Conservation (phyloP, 2,113 vertebrate genomes). For the Camarhynchus parvulus region DNA sequence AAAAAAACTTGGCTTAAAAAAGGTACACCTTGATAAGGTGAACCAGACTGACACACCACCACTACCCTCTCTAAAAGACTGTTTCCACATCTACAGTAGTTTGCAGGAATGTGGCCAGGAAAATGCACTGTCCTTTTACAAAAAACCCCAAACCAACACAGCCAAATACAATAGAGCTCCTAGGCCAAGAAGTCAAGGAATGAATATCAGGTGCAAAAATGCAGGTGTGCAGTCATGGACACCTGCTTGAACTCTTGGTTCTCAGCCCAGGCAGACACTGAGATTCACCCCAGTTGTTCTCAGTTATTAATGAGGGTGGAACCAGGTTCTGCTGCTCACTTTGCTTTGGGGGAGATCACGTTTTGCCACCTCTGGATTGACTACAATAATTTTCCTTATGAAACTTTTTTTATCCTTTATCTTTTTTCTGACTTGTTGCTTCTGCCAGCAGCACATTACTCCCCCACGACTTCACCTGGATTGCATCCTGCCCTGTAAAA, state of each 20-base stretch:
- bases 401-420: not conserved
- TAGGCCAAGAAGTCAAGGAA: not conserved
- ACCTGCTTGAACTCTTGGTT: not conserved
- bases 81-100: not conserved
- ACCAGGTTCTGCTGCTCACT: not conserved
- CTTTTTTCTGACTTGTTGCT: not conserved
- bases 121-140: not conserved
- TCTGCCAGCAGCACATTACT: not conserved
- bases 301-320: not conserved
- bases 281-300: not conserved
- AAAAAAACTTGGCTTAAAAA: not conserved
- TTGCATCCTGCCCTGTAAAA: not conserved
- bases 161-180: not conserved
- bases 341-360: accelerated
- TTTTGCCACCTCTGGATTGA: not conserved
- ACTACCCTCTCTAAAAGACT: not conserved
- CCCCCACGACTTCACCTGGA: not conserved
- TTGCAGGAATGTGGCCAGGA: not conserved
- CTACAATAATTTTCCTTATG: not conserved
- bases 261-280: not conserved
- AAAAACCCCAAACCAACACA: not conserved
- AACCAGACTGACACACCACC: not conserved
- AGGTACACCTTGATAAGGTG: not conserved
- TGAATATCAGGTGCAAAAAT: not conserved
- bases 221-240: not conserved